Evolutionary conservation across 2,113 vertebrate species (phyloP), one percentile per base, ranked within the genome.

Genomic region (Lasiurus borealis): DNA sequence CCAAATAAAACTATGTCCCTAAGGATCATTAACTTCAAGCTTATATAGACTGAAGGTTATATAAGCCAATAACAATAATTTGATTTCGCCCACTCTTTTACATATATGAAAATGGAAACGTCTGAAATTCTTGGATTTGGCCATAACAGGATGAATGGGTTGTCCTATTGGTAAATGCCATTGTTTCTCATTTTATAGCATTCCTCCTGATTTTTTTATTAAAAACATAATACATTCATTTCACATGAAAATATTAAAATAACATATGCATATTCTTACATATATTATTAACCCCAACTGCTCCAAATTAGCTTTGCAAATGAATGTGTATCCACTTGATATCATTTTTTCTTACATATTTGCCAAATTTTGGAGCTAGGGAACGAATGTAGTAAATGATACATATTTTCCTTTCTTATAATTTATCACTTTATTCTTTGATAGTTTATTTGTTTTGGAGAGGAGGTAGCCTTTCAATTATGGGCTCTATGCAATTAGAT

Each of bases 401-500:
- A 91, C 15, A n/a, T 94, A 90, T 97, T 96, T 97, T 95, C 91
- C 92, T 95, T 95, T 88, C 82, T 90, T 92, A 71, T 50, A 90
- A 91, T 57, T 94, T 93, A 90, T 93, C 68, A 85, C 44, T 87
- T 90, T 93, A 72, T 91, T 96, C 87, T 94, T 93, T 64, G n/a
- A 88, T 68, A 48, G 92, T 87, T 96, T 94, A 89, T 95, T 80
- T 1, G 50, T 93, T 97, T 95, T 1, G 5, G 83, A 92, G 83
- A 96, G 71, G 62, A 97, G 97, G 57, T 75, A 72, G 82, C 91
- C 94, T 97, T 29, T 95, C 78, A 95, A 50, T 81, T 87, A 93
- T 96, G 95, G 96, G 96, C 97, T 97, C 96, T 91, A 62, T 97
- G 95, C 96, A 98, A 95, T 97, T 95, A 95, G 96, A 91, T 62